Base-by-base conservation (phyloP, 1,140 invertebrate genomes). In the Octopus sinensis region DNA sequence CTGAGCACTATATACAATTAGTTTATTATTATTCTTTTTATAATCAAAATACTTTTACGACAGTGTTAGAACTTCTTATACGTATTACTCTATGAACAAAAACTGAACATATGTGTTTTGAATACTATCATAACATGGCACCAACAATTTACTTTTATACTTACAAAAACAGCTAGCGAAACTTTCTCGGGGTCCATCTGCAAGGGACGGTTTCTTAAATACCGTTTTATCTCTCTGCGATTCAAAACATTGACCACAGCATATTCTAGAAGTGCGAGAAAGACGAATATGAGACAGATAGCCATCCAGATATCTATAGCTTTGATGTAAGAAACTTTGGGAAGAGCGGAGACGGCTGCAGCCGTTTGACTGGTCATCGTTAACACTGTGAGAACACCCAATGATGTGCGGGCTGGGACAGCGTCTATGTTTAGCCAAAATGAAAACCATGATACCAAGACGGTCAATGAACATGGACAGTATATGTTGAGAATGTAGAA, bases 391-490 rank as follows among this genome's bases (percentile, higher is more conserved):
- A 89, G 82, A 17, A 89, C 82, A 4, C 93, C 93, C 79, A 94
- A 87, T 68, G 92, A 91, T 23, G 93, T 92, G 82, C 93, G 88
- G 7, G 92, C 93, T 5, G 93, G 92, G 6, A 92, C 91, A 83
- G 93, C 93, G 68, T 93, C 92, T 51, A 93, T 91, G 83, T 93
- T 93, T 76, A 94, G 92, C 96, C 96, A 98, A 90, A 98, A 98
- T 0, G 96, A 97, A 0, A 98, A 96, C 96, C 96, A 99, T 1
- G 96, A 97, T 0, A 98, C 91, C 0, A 98, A 95, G 0, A 98
- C 97, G 82, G 98, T 96, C 73, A 98, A 92, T 75, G 96, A 95
- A 88, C 96, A 97, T 0, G 97, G 97, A 53, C 97, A 93, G 90
- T 97, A 97, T 5, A 97, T 95, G 91, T 96, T 95, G 83, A 96